Evolutionary conservation across 1,140 invertebrate genomes (phyloP), one percentile per base, ranked within the genome.

Genomic region (Heliothis subflexa): DNA sequence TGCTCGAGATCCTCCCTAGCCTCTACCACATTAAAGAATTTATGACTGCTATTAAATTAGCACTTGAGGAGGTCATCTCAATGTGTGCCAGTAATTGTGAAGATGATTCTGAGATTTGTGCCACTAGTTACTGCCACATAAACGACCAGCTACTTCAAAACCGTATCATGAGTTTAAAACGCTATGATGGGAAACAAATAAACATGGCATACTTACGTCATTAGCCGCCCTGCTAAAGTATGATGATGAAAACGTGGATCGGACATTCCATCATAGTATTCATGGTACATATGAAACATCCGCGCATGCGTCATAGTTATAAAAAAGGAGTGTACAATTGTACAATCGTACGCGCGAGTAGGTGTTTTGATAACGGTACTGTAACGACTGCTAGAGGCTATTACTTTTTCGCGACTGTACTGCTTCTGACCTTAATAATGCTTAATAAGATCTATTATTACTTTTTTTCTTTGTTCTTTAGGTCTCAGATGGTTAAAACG

Each of bases 351-450:
- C 73, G 61, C 75, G 61, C 82, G 80, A 81, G 75, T 83, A 74
- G 54, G 70, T 50, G 52, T 75, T 64, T 77, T 57, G 79, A 83
- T 89, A 91, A 89, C 89, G 86, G 88, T 88, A 88, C 61, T 61
- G 45, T 82, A 85, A 88, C 85, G 83, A 84, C 79, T 76, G 68
- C 72, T 57, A 77, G 74, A 78, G 78, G 71, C 71, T 47, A 80
- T 81, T 80, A 78, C 81, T 84, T 83, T 81, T 83, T 78, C 14
- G 55, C 78, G 59, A 82, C 54, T 71, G 81, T 62, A 55, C 5
- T 49, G 16, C 18, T 74, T 79, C 64, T 50, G 21, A 74, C 50
- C 62, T 68, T 70, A 78, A 70, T 70, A 33, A 74, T 62, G 50
- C 14, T 16, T 54, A 66, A 79, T 55, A 73, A 72, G 66, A 78